These are phyloP conservation scores for Ischnus inquisitorius DNA, from an alignment of 2,888 invertebrate genomes.

Conservation along the genomic window DNA sequence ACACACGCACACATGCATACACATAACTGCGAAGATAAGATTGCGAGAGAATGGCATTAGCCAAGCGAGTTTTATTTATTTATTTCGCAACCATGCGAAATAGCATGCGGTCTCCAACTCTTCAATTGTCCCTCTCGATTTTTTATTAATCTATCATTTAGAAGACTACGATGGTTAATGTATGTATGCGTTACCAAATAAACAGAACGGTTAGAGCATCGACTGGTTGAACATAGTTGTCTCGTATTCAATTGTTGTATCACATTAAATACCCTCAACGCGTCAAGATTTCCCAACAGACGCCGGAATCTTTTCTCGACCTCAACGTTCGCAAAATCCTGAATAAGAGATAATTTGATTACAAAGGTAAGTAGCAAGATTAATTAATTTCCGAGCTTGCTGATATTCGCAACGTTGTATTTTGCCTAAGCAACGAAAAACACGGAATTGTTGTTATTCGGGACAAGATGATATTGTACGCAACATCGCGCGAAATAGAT, in stretches of 20 bases:
- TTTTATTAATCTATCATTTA: conserved; percentile 41
- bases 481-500: conserved; percentile 13
- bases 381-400: not conserved
- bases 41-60: not conserved
- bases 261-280: conserved; percentile 6
- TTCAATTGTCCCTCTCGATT: conserved; percentile 57
- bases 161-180: conserved; percentile 76
- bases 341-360: too few species aligned
- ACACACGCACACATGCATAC: not conserved
- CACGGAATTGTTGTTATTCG: not conserved
- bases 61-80: conserved; percentile 1
- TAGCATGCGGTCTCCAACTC: conserved; percentile 22
- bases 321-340: too few species aligned
- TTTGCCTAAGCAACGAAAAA: not conserved
- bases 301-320: not conserved
- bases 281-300: not conserved
- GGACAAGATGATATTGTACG: not conserved
- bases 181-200: conserved; percentile 84
- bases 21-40: not conserved
- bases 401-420: conserved; percentile 13
- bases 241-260: conserved; percentile 3
- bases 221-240: conserved; percentile 65
- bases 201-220: conserved; percentile 82
- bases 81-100: not conserved
- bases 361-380: not conserved